These are phyloP conservation scores for Zelleria hepariella DNA, from an alignment of 2,888 invertebrate species.

Conservation along the genomic window DNA sequence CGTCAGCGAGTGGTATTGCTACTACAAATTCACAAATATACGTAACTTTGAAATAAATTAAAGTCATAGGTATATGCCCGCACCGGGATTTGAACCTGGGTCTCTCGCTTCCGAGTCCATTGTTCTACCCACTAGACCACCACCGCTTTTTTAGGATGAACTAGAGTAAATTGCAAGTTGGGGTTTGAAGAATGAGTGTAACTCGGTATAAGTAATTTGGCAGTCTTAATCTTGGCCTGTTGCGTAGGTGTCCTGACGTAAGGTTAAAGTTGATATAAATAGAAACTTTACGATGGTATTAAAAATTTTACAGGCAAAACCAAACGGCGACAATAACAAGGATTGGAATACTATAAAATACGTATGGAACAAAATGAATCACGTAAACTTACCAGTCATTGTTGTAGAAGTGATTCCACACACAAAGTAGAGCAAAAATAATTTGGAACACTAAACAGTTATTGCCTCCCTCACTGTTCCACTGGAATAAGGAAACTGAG, in stretches of 20 bases:
- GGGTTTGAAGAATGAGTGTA: no score
- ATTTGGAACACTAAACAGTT: constrained; percentile 10
- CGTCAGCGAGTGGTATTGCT: no score
- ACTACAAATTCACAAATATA: no score
- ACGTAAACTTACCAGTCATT: constrained; percentile 14
- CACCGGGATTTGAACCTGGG: no score
- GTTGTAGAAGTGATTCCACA: not conserved
- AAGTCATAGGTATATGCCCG: no score
- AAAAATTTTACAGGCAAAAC: not conserved
- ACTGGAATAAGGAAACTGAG: constrained; percentile 39
- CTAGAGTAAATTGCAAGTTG: no score
- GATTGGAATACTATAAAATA: not conserved
- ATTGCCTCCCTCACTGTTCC: constrained; percentile 26
- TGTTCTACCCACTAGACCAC: no score
- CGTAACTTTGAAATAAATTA: no score
- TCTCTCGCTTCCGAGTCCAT: no score
- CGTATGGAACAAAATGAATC: not conserved
- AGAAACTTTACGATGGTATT: not conserved
- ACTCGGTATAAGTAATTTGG: no score
- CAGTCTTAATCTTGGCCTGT: no score
- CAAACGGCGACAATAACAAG: not conserved
- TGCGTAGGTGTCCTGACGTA: not conserved
- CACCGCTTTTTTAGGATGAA: no score
- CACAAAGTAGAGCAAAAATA: not conserved
- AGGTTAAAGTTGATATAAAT: not conserved